Conservation (phyloP, 2,888 invertebrate genomes). For the Campoplex nolae region DNA sequence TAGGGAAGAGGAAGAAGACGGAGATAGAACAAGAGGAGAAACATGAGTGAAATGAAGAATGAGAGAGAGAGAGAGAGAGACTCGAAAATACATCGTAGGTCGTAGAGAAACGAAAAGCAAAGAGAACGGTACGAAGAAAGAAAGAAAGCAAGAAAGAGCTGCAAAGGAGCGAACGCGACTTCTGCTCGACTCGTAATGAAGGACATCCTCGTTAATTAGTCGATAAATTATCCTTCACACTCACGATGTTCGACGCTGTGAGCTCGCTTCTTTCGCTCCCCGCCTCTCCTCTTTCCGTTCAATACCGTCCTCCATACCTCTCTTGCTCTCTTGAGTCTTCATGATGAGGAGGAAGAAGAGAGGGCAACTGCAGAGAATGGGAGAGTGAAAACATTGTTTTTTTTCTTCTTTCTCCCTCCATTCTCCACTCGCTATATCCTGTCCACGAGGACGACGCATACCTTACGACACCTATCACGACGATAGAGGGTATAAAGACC, state of each 20-base stretch:
- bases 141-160: constrained; percentile 56
- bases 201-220: constrained; percentile 84
- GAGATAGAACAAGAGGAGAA: constrained; percentile 32
- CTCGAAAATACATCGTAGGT: constrained; percentile 52
- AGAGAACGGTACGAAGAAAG: constrained; percentile 49
- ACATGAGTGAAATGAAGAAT: constrained; percentile 27
- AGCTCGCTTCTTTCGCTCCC: constrained; percentile 66
- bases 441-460: constrained; percentile 75
- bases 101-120: constrained; percentile 40
- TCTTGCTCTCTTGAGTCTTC: constrained; percentile 61
- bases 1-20: constrained; percentile 48
- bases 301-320: constrained; percentile 43
- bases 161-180: constrained; percentile 73
- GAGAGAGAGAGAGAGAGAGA: constrained; percentile 37
- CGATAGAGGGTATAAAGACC: constrained; percentile 57
- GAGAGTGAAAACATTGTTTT: constrained; percentile 49
- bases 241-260: constrained; percentile 78
- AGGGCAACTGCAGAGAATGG: constrained; percentile 4
- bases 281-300: constrained; percentile 52
- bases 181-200: constrained; percentile 83
- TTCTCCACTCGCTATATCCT: constrained; percentile 53
- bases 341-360: constrained; percentile 26
- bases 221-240: constrained; percentile 84
- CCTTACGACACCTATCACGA: constrained; percentile 79
- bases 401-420: constrained; percentile 37